Percentiles rank a stretch among this genome's conserved stretches.
These are phyloP conservation scores for Malthinus seriepunctatus DNA, from an alignment of 2,888 invertebrate genomes.

Conservation along the genomic window DNA sequence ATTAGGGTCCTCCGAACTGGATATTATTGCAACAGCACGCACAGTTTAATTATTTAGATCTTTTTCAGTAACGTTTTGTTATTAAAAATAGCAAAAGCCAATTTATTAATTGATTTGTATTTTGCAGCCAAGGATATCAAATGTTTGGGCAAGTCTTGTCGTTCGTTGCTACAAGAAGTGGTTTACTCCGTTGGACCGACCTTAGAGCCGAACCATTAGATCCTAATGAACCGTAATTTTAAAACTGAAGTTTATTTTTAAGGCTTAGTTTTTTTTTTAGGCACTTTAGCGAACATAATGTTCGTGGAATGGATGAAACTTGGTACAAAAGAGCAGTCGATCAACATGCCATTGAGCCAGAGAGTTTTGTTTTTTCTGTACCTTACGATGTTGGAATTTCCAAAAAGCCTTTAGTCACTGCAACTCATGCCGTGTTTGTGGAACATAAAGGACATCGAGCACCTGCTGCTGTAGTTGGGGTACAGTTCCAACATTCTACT, in stretches of 20 bases:
- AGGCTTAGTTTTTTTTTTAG: slow-evolving; percentile 54
- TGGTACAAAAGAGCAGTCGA: slow-evolving; percentile 93
- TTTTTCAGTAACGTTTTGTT: slow-evolving; percentile 8
- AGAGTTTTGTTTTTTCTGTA: slow-evolving; percentile 90
- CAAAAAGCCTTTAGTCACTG: slow-evolving; percentile 73
- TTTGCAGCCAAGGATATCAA: slow-evolving; percentile 83
- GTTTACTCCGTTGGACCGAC: slow-evolving; percentile 86
- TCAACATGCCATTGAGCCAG: slow-evolving; percentile 82
- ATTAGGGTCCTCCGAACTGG: no score
- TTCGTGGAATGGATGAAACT: slow-evolving; percentile 81
- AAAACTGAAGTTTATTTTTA: background rate
- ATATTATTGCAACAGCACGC: no score
- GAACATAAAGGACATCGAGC: slow-evolving; percentile 82
- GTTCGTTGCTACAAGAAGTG: slow-evolving; percentile 90
- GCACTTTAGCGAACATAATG: slow-evolving; percentile 79
- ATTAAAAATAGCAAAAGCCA: background rate
- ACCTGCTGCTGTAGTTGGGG: slow-evolving; percentile 89
- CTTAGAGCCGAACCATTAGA: slow-evolving; percentile 59
- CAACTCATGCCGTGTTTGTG: slow-evolving; percentile 89
- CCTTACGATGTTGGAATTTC: slow-evolving; percentile 69
- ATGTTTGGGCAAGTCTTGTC: slow-evolving; percentile 83
- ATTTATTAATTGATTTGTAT: slow-evolving; percentile 38
- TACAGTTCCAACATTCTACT: slow-evolving; percentile 84
- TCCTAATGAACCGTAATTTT: slow-evolving; percentile 67
- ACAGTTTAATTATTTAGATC: no score